phyloP scores from a whole-genome alignment of 2,113 vertebrate genomes.

The Pipa parva region DNA sequence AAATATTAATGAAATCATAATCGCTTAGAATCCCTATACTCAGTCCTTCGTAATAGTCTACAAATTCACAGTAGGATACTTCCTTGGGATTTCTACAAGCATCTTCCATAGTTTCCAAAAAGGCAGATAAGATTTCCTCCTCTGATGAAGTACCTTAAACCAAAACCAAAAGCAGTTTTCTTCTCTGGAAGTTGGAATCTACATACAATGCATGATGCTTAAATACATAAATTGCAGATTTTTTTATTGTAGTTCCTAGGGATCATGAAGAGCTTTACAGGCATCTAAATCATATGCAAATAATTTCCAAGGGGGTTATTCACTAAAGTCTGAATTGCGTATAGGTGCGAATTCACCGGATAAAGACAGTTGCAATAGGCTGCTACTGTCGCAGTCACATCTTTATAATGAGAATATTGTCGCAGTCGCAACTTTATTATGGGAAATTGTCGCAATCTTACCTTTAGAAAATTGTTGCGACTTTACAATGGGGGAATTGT shows the following conservation, averaged over 20 bases:
- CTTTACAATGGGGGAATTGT: too few species aligned
- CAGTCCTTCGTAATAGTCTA: conserved; percentile 77
- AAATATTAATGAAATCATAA: conserved; percentile 65
- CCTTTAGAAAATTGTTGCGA: too few species aligned
- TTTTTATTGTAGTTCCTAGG: conserved; percentile 16
- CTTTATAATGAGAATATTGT: too few species aligned
- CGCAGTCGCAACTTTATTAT: too few species aligned
- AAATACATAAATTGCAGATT: conserved; percentile 24
- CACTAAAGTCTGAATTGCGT: too few species aligned
- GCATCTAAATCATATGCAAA: conserved; percentile 31
- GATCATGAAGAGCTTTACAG: conserved; percentile 12
- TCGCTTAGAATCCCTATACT: conserved; percentile 62
- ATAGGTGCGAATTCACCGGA: too few species aligned
- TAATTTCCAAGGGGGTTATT: conserved; percentile 28
- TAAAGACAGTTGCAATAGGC: too few species aligned
- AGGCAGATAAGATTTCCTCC: conserved; percentile 62
- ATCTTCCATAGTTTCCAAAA: conserved; percentile 64
- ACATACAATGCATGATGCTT: conserved; percentile 12
- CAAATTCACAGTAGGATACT: conserved; percentile 73
- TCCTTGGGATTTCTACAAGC: conserved; percentile 56
- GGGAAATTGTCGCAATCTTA: too few species aligned
- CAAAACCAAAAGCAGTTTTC: conserved; percentile 7
- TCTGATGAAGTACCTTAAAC: conserved; percentile 62
- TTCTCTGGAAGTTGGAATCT: conserved; percentile 8
- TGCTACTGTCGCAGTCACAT: too few species aligned